A percentile compares a stretch with the other conserved stretches of the same genome.
Conservation (phyloP, 2,888 invertebrate genomes). For the Spisula solida region DNA sequence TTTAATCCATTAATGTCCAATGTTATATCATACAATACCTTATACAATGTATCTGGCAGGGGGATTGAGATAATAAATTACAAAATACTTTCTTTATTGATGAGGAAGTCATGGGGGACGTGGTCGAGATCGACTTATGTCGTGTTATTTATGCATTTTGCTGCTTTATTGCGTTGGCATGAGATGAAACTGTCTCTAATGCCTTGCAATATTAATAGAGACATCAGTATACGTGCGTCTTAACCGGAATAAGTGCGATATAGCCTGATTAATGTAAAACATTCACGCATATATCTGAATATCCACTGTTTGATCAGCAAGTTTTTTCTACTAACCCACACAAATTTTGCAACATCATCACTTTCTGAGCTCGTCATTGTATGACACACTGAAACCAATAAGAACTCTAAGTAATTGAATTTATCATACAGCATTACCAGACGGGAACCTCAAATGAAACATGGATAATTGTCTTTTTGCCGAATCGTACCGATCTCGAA, state of each 20-base stretch:
- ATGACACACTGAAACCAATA: not conserved
- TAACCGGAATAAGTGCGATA: not conserved
- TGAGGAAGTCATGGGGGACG: not conserved
- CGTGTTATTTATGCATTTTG: slow-evolving; percentile 6
- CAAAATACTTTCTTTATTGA: not conserved
- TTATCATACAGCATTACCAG: not conserved
- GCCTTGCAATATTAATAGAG: not conserved
- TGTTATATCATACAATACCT: not conserved
- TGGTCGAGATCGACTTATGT: not conserved
- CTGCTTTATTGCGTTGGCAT: not conserved
- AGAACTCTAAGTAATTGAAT: slow-evolving; percentile 6
- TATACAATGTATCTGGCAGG: not conserved
- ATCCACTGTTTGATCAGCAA: not conserved
- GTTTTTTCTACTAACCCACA: not conserved
- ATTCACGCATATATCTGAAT: not conserved
- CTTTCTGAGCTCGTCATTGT: not conserved
- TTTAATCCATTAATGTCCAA: not conserved
- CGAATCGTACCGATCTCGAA: not conserved
- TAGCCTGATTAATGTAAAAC: not conserved
- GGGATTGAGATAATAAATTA: not conserved
- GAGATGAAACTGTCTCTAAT: not conserved
- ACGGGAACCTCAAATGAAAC: slow-evolving; percentile 21
- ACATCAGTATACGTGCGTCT: not conserved
- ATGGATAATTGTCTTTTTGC: not conserved
- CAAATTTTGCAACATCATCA: not conserved